These are phyloP conservation scores for Triplophysa yarkandensis DNA, from an alignment of 2,797 vertebrate genomes.

Conservation along the genomic window DNA sequence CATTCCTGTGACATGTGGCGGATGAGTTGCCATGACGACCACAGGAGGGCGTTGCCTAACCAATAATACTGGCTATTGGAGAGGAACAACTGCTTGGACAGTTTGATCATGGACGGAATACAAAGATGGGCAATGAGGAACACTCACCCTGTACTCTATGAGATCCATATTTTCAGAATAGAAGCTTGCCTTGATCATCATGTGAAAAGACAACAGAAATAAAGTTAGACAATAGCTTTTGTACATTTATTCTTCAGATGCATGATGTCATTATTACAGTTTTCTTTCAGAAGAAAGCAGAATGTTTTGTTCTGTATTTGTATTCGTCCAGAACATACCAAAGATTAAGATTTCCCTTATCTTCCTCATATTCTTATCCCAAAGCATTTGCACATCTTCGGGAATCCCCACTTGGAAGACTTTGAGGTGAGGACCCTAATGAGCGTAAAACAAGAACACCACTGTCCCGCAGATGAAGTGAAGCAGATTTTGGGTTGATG, in stretches of 20 bases:
- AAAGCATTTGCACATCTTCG: not conserved
- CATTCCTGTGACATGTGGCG: slow-evolving; percentile 2
- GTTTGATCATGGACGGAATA: not conserved
- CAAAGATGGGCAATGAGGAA: not conserved
- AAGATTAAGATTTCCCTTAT: too few relatives aligned
- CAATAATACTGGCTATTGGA: slow-evolving; percentile 59
- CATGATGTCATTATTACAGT: too few relatives aligned
- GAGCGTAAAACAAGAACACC: slow-evolving; percentile 73
- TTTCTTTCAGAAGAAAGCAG: too few relatives aligned
- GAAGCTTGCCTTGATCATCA: too few relatives aligned
- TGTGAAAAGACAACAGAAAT: too few relatives aligned
- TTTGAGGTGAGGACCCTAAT: slow-evolving; percentile 74
- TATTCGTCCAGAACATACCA: too few relatives aligned
- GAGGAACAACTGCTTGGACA: slow-evolving; percentile 38
- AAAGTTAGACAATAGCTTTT: too few relatives aligned
- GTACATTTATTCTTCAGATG: too few relatives aligned
- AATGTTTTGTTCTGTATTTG: too few relatives aligned
- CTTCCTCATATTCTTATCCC: not conserved
- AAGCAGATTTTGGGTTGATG: slow-evolving; percentile 53
- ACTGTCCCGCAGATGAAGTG: slow-evolving; percentile 72
- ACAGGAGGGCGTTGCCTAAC: slow-evolving; percentile 78
- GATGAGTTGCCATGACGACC: slow-evolving; percentile 65
- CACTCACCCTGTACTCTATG: not conserved
- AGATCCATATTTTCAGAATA: too few relatives aligned
- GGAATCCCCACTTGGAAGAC: slow-evolving; percentile 59